Percentiles rank a stretch among this genome's conserved stretches.
phyloP scores from a whole-genome alignment of 2,888 invertebrate genomes.

The Eugnorisma glareosa region DNA sequence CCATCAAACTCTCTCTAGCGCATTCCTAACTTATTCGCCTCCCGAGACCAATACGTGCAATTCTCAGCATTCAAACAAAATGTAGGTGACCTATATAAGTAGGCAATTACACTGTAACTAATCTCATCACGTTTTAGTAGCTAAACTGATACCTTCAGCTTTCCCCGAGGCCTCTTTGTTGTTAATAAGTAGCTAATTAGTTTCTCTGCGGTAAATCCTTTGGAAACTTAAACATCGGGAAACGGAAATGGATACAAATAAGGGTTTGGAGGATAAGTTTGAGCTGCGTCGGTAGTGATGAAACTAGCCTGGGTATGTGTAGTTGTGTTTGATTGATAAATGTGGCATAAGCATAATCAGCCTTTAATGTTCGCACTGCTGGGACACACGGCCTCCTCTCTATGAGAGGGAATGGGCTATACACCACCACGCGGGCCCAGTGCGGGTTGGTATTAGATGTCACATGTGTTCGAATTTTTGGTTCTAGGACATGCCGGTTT shows the following conservation, averaged over 20 bases:
- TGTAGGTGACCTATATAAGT: constrained; percentile 60
- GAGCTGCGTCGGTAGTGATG: not conserved
- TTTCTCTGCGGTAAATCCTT: constrained; percentile 51
- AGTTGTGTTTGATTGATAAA: not conserved
- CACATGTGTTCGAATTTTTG: too few species aligned
- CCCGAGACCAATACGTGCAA: constrained; percentile 42
- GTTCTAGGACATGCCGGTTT: too few species aligned
- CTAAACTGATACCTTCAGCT: constrained; percentile 44
- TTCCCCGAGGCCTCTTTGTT: constrained; percentile 48
- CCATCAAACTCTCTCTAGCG: not conserved
- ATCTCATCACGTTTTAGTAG: constrained; percentile 58
- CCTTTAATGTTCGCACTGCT: too few species aligned
- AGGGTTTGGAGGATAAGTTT: constrained; percentile 35
- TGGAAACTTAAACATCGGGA: constrained; percentile 54
- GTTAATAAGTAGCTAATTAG: constrained; percentile 62
- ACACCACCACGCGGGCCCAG: too few species aligned
- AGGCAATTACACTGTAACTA: constrained; percentile 57
- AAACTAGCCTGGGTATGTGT: not conserved
- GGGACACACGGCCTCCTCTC: too few species aligned
- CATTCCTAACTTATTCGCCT: constrained; percentile 36
- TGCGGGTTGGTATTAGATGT: too few species aligned
- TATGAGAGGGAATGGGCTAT: too few species aligned
- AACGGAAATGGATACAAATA: constrained; percentile 50
- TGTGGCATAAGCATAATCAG: too few species aligned
- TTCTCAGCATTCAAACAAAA: constrained; percentile 48